Evolutionary conservation across 1,140 invertebrate species (phyloP), one percentile per base, ranked within the genome.

Genomic region (honey bee (Apis mellifera)): DNA sequence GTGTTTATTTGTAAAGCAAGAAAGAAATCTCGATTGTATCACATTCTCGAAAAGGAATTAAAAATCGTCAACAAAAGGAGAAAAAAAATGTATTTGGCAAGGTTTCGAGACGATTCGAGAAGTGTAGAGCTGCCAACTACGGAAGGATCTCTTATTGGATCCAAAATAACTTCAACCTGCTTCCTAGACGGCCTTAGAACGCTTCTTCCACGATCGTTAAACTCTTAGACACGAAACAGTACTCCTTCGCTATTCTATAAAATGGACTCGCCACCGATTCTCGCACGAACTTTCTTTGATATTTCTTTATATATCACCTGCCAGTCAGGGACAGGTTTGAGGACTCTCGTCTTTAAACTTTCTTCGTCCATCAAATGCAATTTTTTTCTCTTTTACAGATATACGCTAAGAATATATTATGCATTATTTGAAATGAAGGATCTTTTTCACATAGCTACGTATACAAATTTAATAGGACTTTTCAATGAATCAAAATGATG

Each of bases 111-210:
- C 50, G 48, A 52, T 3, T 32, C 62, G 32, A 42, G 32, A 42
- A 42, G 32, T 74, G 23, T 42, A 19, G 48, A 64, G 55, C 60
- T 59, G 57, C 60, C 79, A 88, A 87, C 70, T 86, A 66, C 52
- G 77, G 57, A 68, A 86, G 76, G 70, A 84, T 78, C 85, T 89
- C 91, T 91, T 82, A 90, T 90, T 89, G 86, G 72, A 60, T 84
- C 74, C 75, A 71, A 89, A 91, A 90, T 91, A 88, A 90, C 89
- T 86, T 83, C 73, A 86, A 70, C 74, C 76, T 80, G 72, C 54
- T 82, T 88, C 64, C 55, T 42, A 84, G 65, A 62, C 76, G 74
- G 76, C 48, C 65, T 89, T 90, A 85, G 71, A 78, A 21, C 57
- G 48, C 74, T 74, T 48, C 17, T 52, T 77, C 23, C 66, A 86